A percentile compares a stretch with the other conserved stretches of the same genome.
Conservation (phyloP, 2,888 invertebrate genomes). For the Chrysolina oricalcia region DNA sequence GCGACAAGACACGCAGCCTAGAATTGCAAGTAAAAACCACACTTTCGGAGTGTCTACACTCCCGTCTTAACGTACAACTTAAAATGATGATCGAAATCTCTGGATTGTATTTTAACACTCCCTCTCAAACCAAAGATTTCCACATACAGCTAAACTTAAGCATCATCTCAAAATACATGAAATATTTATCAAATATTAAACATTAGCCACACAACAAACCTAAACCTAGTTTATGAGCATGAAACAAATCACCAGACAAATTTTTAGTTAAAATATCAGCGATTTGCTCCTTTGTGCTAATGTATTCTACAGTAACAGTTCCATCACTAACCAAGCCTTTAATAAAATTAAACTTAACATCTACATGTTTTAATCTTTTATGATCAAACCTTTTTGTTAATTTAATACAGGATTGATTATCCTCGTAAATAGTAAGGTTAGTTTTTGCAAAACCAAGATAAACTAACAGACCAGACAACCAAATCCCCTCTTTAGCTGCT, state of each 20-base stretch:
- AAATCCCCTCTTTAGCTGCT: conserved; percentile 57
- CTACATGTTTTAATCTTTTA: conserved; percentile 22
- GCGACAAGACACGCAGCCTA: no score
- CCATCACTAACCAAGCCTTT: conserved; percentile 28
- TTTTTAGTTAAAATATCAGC: conserved; percentile 40
- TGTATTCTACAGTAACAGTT: conserved; percentile 25
- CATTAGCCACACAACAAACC: conserved; percentile 9
- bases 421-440: conserved; percentile 22
- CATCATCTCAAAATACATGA: conserved; percentile 4
- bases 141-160: conserved; percentile 11
- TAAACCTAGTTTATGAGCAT: conserved; percentile 12
- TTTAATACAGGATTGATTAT: conserved; percentile 31
- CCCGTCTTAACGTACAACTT: conserved; percentile 1
- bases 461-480: conserved; percentile 43
- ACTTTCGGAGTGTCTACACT: no score
- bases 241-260: conserved; percentile 12
- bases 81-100: conserved; percentile 6
- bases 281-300: conserved; percentile 26
- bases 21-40: no score
- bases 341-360: conserved; percentile 32
- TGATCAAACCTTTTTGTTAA: conserved; percentile 27
- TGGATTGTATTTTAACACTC: conserved; percentile 14
- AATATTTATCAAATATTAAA: conserved; percentile 4
- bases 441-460: conserved; percentile 27
- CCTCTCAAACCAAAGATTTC: conserved; percentile 13